Evolutionary conservation across 1,140 invertebrate genomes (phyloP), one percentile per base, ranked within the genome.

Genomic region (Carcinoscorpius rotundicauda): DNA sequence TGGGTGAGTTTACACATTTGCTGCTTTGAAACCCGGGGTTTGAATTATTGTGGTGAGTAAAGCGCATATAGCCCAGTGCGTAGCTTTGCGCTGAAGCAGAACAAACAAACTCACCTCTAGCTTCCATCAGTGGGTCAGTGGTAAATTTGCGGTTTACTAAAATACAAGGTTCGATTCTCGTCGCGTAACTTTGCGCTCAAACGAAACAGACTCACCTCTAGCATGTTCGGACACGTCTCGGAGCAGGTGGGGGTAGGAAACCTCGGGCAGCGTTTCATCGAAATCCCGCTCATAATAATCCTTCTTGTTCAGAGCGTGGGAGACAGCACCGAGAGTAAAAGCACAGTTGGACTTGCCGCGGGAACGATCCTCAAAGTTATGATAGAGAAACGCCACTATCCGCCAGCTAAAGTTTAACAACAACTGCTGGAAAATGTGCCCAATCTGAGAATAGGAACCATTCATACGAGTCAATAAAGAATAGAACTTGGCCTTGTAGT

Each of bases 401-500:
- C 81, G 80, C 88, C 89, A 91, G 8, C 84, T 82, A 73, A 88
- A 89, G 51, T 82, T 81, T 72, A 80, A 76, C 2, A 88, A 75
- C 9, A 91, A 84, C 53, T 83, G 78, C 2, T 79, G 75, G 3
- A 92, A 80, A 10, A 89, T 87, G 51, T 76, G 70, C 2, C 64
- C 64, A 50, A 66, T 66, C 48, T 87, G 83, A 61, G 80, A 82
- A 76, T 91, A 88, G 58, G 86, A 87, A 0, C 91, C 88, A 80
- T 91, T 91, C 78, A 95, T 85, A 55, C 92, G 81, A 2, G 90
- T 95, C 8, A 96, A 78, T 0, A 89, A 85, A 2, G 83, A 83
- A 75, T 87, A 95, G 66, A 81, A 76, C 8, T 73, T 73, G 56
- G 71, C 73, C 72, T 87, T 87, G 75, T 83, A 78, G 52, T 80